These are phyloP conservation scores for Rutpela maculata DNA, from an alignment of 2,888 invertebrate genomes.

Conservation along the genomic window DNA sequence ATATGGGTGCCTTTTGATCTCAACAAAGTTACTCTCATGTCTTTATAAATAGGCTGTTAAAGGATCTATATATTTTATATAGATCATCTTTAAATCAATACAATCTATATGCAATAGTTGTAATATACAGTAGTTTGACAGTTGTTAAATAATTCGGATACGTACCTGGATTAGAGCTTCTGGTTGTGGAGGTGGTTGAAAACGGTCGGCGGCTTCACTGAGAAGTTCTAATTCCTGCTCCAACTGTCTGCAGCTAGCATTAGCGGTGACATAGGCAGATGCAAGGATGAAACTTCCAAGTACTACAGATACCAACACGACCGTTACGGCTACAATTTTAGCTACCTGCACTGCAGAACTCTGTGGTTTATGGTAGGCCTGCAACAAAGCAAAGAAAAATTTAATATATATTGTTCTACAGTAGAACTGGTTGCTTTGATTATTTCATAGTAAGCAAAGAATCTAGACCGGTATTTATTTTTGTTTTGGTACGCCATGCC, in stretches of 20 bases:
- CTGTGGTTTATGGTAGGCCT: constrained; percentile 87
- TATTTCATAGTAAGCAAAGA: no score
- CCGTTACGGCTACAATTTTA: constrained; percentile 88
- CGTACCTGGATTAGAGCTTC: constrained; percentile 84
- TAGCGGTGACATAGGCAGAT: constrained; percentile 88
- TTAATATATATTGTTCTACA: neutral
- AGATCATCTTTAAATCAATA: no score
- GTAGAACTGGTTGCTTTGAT: neutral
- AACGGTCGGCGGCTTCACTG: constrained; percentile 77
- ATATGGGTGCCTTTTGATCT: no score
- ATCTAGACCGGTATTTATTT: neutral
- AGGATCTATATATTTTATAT: no score
- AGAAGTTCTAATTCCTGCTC: constrained; percentile 85
- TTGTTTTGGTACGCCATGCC: no score
- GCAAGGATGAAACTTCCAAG: constrained; percentile 89
- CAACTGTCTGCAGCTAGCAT: constrained; percentile 86
- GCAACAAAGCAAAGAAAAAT: constrained; percentile 62
- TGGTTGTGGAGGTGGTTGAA: constrained; percentile 74
- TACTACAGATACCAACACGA: constrained; percentile 87
- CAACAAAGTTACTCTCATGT: no score
- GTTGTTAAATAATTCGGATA: no score
- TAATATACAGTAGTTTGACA: no score
- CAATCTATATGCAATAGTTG: no score
- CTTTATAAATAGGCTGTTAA: no score
- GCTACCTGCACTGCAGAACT: constrained; percentile 91